phyloP scores from a whole-genome alignment of 2,797 vertebrate species.

The Cynopterus sphinx region DNA sequence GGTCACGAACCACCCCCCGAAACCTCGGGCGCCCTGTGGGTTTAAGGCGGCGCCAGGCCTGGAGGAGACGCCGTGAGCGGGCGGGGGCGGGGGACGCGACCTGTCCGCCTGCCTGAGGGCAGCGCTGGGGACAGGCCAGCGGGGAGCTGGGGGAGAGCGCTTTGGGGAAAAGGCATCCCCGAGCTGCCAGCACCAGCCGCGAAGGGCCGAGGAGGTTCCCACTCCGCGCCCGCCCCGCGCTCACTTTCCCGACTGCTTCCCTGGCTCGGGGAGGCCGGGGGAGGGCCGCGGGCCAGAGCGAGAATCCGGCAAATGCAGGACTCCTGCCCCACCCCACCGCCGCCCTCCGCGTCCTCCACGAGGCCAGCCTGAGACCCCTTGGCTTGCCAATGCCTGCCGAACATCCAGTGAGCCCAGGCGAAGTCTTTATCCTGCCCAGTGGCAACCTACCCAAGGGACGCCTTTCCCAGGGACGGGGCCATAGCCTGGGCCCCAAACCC shows the following conservation, averaged over 20 bases:
- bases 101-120: too few relatives aligned
- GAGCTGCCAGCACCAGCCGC: rapidly evolving
- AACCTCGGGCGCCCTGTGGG: background rate
- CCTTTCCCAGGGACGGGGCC: too few relatives aligned
- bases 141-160: rapidly evolving
- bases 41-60: rapidly evolving
- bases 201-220: rapidly evolving
- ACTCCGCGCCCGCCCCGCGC: background rate
- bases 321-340: background rate
- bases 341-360: background rate
- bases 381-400: background rate
- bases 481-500: background rate
- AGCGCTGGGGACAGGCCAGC: rapidly evolving
- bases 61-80: rapidly evolving
- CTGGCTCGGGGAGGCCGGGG: rapidly evolving
- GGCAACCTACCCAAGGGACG: background rate
- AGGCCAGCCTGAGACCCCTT: background rate
- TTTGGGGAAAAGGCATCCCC: too few relatives aligned
- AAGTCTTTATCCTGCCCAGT: rapidly evolving
- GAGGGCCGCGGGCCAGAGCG: rapidly evolving
- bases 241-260: rapidly evolving
- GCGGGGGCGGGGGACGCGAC: rapidly evolving
- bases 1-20: background rate
- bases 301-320: rapidly evolving
- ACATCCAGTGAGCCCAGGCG: background rate